Evolutionary conservation across 1,140 invertebrate genomes (phyloP).

Genomic region (Drepana arcuata): DNA sequence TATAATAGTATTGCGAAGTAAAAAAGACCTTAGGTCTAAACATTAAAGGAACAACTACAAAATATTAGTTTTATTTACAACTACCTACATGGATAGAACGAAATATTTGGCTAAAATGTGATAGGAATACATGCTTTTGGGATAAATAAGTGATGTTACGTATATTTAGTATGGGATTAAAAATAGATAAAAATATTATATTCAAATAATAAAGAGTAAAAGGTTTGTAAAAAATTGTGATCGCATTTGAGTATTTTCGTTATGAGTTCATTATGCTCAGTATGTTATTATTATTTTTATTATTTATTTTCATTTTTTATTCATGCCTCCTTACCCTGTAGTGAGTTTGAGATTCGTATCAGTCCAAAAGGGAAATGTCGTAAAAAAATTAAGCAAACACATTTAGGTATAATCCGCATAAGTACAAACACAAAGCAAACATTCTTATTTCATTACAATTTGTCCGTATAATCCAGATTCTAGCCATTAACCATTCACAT

Average conservation of each 20-base stretch:
- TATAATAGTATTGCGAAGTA: conserved; percentile 65
- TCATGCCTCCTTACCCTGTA: conserved; percentile 58
- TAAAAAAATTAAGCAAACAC: conserved; percentile 20
- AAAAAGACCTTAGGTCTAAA: conserved; percentile 63
- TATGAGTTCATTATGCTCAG: conserved; percentile 53
- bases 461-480: not conserved
- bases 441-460: not conserved
- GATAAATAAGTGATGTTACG: conserved; percentile 41
- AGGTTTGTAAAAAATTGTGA: conserved; percentile 41
- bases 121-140: conserved; percentile 53
- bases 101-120: conserved; percentile 67
- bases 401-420: conserved; percentile 17
- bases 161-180: conserved; percentile 36
- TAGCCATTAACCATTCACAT: not conserved
- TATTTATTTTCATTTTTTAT: conserved; percentile 26
- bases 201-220: conserved; percentile 33
- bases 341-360: conserved; percentile 46
- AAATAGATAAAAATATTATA: conserved; percentile 17
- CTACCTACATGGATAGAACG: conserved; percentile 53
- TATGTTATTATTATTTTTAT: conserved; percentile 25
- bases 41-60: conserved; percentile 59
- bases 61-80: conserved; percentile 55
- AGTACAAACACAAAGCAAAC: conserved; percentile 24
- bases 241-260: conserved; percentile 56
- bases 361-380: conserved; percentile 19